Base-by-base conservation (phyloP, 1,140 invertebrate genomes). In the Euura lappo region DNA sequence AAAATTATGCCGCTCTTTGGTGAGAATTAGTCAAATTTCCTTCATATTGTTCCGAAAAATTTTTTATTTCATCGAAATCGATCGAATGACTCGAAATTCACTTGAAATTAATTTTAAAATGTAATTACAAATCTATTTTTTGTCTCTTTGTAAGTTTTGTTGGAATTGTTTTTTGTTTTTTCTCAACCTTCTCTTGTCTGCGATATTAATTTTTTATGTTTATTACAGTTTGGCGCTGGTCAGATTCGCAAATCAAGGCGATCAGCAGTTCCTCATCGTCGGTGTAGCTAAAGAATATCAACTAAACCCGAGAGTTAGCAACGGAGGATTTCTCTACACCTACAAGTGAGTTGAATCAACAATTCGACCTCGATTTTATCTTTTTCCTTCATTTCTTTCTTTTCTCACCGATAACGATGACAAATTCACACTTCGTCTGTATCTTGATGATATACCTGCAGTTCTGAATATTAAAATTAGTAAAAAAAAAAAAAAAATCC, bases 1-100 rank as follows among this genome's bases (percentile, higher is more conserved):
- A 99, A 86, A 99, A 99, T 89, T 96, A 99, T 85, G 97, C 98
- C 10, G 98, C 98, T 0, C 90, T 97, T 81, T 96, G 97, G 89
- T 93, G 91, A 78, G 84, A 91, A 6, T 86, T 45, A 44, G 7
- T 74, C 66, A 13, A 8, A 46, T 75, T 74, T 71, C 3, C 51
- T 43, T 70, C 6, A 71, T 7, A 45, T 44, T 43, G 11, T 6
- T 69, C n/a, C n/a, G n/a, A n/a, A n/a, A n/a, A n/a, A n/a, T n/a
- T n/a, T 28, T 68, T 65, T 51, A 44, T 70, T 60, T 72, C 68
- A 67, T 71, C 44, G 42, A 64, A 73, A 65, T 77, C 45, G 64
- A 74, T 74, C 13, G 2, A 11, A 64, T 64, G 10, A 2, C 13
- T 64, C 60, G 1, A 64, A 10, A 13, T 64, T 10, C n/a, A n/a